Percentiles rank a stretch among this genome's conserved stretches.
phyloP scores from a whole-genome alignment of 2,797 vertebrate genomes.

The Pseudotriccus pelzelni region DNA sequence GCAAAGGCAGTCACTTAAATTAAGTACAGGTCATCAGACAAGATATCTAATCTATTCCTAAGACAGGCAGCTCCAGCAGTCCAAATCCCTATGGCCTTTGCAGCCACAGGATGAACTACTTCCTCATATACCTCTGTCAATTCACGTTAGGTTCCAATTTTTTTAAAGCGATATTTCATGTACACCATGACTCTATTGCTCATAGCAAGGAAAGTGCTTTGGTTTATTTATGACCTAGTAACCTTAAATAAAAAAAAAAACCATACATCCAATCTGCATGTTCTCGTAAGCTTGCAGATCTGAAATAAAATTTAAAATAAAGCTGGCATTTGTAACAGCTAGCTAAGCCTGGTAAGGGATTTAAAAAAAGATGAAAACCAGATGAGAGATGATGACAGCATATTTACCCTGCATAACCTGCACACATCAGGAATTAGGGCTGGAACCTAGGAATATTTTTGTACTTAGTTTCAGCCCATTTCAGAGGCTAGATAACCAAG shows the following conservation, averaged over 20 bases:
- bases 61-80: slow-evolving; percentile 67
- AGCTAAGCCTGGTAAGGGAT: not conserved
- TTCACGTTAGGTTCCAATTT: slow-evolving; percentile 72
- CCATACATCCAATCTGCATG: slow-evolving; percentile 27
- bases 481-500: not conserved
- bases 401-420: slow-evolving; percentile 49
- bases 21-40: slow-evolving; percentile 87
- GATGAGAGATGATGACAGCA: slow-evolving; percentile 47
- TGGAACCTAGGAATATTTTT: not conserved
- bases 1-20: slow-evolving; percentile 89
- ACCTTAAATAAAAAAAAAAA: slow-evolving; percentile 59
- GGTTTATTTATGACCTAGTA: slow-evolving; percentile 79
- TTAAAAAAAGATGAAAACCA: slow-evolving; percentile 20
- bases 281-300: slow-evolving; percentile 34
- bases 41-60: slow-evolving; percentile 75
- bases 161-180: slow-evolving; percentile 66
- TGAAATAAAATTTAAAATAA: slow-evolving; percentile 64
- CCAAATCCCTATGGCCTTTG: slow-evolving; percentile 77
- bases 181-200: slow-evolving; percentile 68
- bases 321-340: slow-evolving; percentile 41
- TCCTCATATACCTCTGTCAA: slow-evolving; percentile 83
- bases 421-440: not conserved
- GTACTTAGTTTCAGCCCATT: not conserved
- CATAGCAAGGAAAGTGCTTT: slow-evolving; percentile 73
- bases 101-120: slow-evolving; percentile 57